Evolutionary conservation across 2,797 vertebrate genomes (phyloP), one percentile per base, ranked within the genome.

Genomic region (Sebastes miniatus): DNA sequence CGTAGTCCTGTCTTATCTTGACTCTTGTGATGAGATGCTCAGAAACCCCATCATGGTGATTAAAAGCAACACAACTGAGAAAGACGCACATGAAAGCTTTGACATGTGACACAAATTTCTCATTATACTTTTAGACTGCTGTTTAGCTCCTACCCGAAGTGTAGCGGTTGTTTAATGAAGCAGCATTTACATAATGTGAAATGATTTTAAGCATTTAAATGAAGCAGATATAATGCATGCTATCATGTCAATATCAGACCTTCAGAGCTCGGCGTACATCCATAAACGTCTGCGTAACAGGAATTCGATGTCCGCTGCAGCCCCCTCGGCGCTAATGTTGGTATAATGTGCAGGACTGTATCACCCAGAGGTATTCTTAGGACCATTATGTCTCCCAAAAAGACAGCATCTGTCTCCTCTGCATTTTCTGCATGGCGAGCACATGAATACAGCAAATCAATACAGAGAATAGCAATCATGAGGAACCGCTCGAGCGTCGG

Each of bases 361-460:
- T 85, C 86, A 77, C 73, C 78, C 43, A 79, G 70, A 85, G 71
- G 72, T 86, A 75, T 93, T 81, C 93, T 93, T 85, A 90, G 79
- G 52, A 73, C 83, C 89, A 92, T 93, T 92, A 91, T 92, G 87
- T 84, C 72, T 47, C 72, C 82, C 77, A 75, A 88, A 25, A 25
- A 32, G 88, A 89, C 84, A 66, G 81, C 90, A 84, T 91, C 77
- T 74, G 75, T 92, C 89, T 87, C 88, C 74, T 88, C 85, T 87
- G 75, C 92, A 87, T 94, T 94, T 94, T 90, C 83, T 88, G 91
- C 93, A 91, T 90, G 87, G 89, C 1, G 87, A 90, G 91, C 85
- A 61, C 89, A 89, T 92, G 91, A 94, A 94, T 93, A 89, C 86
- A 59, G 90, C 74, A 79, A 92, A 94, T 94, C 93, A 87, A 94